Conservation (phyloP, 1,140 invertebrate species). For the Steinernema khuongi region DNA sequence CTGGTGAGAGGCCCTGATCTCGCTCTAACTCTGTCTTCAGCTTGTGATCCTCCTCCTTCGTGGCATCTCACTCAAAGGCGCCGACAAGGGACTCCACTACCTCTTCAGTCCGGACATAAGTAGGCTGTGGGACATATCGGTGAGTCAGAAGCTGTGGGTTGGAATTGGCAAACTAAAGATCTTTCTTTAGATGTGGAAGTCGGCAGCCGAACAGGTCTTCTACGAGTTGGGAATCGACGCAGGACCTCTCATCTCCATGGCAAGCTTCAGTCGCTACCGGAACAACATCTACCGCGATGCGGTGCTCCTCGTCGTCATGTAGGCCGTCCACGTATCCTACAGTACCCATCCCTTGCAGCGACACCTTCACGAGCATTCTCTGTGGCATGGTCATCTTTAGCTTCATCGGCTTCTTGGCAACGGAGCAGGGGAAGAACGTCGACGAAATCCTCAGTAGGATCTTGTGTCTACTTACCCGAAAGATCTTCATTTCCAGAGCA, state of each 20-base stretch:
- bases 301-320: constrained; percentile 40
- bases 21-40: neutral
- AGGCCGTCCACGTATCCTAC: neutral
- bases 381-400: constrained; percentile 56
- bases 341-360: constrained; percentile 38
- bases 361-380: constrained; percentile 51
- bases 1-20: constrained; percentile 25
- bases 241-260: constrained; percentile 55
- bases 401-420: constrained; percentile 52
- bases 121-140: constrained; percentile 44
- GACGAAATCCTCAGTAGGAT: constrained; percentile 47
- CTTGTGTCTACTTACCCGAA: neutral
- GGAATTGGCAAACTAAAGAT: neutral
- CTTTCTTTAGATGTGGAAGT: constrained; percentile 48
- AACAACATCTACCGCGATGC: constrained; percentile 57
- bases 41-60: constrained; percentile 48
- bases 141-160: constrained; percentile 1
- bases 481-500: constrained; percentile 42
- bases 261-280: constrained; percentile 49
- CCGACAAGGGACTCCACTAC: constrained; percentile 40
- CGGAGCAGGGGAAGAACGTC: constrained; percentile 42
- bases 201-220: constrained; percentile 56
- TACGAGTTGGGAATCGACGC: constrained; percentile 54
- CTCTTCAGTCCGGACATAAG: constrained; percentile 42
- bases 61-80: constrained; percentile 47